A percentile compares a stretch with the other conserved stretches of the same genome.
Conservation (phyloP, 2,797 vertebrate species). For the Vespertilio murinus region DNA sequence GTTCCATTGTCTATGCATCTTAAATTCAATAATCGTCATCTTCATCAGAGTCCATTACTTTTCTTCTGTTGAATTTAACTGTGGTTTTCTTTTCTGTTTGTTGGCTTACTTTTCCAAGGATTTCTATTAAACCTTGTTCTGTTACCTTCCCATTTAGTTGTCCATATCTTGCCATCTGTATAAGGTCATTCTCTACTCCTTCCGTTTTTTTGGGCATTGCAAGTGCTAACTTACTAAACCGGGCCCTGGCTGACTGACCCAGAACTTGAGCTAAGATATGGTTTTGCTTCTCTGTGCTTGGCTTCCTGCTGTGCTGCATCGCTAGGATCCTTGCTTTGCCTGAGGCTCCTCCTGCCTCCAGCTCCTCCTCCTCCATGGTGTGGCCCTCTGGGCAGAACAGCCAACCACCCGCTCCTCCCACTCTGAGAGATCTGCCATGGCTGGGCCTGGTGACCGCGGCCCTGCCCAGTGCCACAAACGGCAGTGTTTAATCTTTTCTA, state of each 20-base stretch:
- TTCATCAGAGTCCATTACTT: slow-evolving; percentile 98
- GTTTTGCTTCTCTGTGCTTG: no score
- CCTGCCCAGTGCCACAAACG: no score
- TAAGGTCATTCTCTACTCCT: slow-evolving; percentile 97
- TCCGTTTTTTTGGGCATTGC: slow-evolving; percentile 98
- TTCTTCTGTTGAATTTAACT: slow-evolving; percentile 96
- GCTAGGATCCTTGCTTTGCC: slow-evolving; percentile 88
- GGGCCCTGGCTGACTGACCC: no score
- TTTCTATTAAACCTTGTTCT: slow-evolving; percentile 96
- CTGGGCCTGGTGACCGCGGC: no score
- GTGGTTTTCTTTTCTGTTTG: slow-evolving; percentile 97
- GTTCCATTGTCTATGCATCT: slow-evolving; percentile 53
- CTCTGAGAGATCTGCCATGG: no score
- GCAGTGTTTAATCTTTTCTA: not conserved
- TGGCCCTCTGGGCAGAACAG: no score
- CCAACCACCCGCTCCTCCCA: no score
- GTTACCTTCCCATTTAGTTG: slow-evolving; percentile 95
- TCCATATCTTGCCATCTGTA: slow-evolving; percentile 96
- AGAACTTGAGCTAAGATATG: no score
- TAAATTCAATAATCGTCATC: slow-evolving; percentile 88
- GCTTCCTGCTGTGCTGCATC: no score
- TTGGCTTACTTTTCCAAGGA: slow-evolving; percentile 98
- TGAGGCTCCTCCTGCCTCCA: no score
- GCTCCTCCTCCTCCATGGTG: no score
- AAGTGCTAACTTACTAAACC: slow-evolving; percentile 93